These are phyloP conservation scores for Tetranychus piercei DNA, from an alignment of 2,888 invertebrate species.

Conservation along the genomic window DNA sequence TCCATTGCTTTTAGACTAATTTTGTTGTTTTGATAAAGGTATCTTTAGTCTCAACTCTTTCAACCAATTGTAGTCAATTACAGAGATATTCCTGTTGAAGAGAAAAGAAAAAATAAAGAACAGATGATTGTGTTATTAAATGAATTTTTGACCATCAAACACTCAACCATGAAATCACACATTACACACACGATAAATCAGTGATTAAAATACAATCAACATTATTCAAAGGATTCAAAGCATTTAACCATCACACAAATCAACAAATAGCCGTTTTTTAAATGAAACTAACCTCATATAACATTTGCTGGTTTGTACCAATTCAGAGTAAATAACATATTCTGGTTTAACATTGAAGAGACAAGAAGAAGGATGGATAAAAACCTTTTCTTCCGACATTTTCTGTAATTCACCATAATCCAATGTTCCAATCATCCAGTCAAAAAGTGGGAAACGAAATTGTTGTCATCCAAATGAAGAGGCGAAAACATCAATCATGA, in stretches of 20 bases:
- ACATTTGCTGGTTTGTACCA: constrained; percentile 61
- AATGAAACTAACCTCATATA: constrained; percentile 44
- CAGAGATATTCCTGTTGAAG: constrained; percentile 17
- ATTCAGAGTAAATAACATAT: constrained; percentile 60
- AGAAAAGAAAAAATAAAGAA: not conserved
- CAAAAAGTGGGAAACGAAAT: not conserved
- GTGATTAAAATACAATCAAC: no score
- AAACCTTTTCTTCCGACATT: constrained; percentile 46
- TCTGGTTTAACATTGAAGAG: constrained; percentile 49
- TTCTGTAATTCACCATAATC: constrained; percentile 33
- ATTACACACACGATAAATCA: no score
- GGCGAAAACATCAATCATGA: not conserved
- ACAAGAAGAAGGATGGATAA: constrained; percentile 65
- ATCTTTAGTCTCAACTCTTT: not conserved
- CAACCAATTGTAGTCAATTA: constrained; percentile 5
- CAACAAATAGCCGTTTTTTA: no score
- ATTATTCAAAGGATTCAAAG: no score
- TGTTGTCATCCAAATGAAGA: not conserved
- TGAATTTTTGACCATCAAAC: not conserved
- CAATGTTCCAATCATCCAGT: constrained; percentile 17
- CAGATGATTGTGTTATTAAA: not conserved
- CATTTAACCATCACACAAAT: no score
- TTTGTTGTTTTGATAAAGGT: no score
- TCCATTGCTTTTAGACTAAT: no score
- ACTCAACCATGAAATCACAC: no score